Conservation (phyloP, 2,113 vertebrate species). For the Acanthisitta chloris region DNA sequence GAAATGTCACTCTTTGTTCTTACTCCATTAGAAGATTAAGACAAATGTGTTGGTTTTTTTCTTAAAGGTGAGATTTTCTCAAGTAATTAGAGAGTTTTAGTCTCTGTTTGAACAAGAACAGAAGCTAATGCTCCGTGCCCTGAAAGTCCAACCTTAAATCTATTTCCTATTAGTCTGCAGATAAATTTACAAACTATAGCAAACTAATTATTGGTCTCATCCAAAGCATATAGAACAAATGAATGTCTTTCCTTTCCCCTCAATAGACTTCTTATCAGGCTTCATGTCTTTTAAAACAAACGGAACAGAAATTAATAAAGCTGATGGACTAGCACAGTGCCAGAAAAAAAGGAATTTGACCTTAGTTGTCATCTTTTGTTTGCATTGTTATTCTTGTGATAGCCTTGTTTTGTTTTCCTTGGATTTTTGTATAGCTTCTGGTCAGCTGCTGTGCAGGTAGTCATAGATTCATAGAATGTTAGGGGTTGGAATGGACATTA, state of each 20-base stretch:
- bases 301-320: conserved; percentile 14
- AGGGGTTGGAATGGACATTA: too few relatives aligned
- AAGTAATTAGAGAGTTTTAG: neutral
- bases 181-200: neutral
- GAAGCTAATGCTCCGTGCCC: neutral
- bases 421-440: neutral
- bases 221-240: neutral
- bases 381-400: neutral
- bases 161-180: neutral
- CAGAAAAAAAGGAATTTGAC: neutral
- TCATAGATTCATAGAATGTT: too few relatives aligned
- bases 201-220: neutral
- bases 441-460: neutral
- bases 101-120: neutral
- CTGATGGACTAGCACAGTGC: neutral
- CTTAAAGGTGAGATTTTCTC: neutral
- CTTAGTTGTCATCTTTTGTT: neutral
- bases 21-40: neutral
- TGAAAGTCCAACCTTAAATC: neutral
- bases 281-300: conserved; percentile 10
- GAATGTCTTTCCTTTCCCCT: neutral
- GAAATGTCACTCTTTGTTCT: neutral
- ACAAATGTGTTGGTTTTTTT: neutral
- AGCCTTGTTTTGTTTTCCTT: neutral
- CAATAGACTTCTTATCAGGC: neutral